Conservation (phyloP, 2,797 vertebrate species). For the Lepus townsendii region DNA sequence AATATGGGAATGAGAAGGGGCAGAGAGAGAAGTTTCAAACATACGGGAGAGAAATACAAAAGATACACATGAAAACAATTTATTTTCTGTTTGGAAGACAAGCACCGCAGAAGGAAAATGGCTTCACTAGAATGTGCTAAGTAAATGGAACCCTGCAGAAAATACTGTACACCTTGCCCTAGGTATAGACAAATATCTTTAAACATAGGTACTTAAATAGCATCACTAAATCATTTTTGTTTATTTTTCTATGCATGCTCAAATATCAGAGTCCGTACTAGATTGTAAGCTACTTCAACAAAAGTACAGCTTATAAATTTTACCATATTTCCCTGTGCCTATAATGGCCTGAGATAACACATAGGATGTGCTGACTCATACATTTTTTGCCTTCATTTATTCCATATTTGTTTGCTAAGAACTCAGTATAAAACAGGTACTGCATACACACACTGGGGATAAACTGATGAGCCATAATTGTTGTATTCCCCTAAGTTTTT, state of each 20-base stretch:
- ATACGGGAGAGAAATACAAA: background rate
- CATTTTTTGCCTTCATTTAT: background rate
- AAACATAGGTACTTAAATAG: background rate
- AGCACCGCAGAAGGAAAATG: background rate
- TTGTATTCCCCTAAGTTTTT: background rate
- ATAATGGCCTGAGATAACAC: background rate
- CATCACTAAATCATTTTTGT: background rate
- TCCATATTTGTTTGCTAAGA: background rate
- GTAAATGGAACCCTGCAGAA: background rate
- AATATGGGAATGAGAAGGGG: accelerated
- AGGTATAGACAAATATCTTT: background rate
- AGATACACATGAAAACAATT: background rate
- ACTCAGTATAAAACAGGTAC: background rate
- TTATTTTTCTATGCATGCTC: background rate
- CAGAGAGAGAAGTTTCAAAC: background rate
- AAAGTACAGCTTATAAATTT: background rate
- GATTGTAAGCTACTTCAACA: background rate
- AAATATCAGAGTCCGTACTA: background rate
- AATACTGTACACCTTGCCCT: background rate
- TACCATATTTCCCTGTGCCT: background rate
- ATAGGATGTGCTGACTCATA: background rate
- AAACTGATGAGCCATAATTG: background rate
- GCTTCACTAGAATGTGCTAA: background rate
- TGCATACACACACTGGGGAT: background rate
- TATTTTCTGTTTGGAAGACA: background rate